Conservation (phyloP, 2,797 vertebrate genomes). For the Acrocephalus scirpaceus region DNA sequence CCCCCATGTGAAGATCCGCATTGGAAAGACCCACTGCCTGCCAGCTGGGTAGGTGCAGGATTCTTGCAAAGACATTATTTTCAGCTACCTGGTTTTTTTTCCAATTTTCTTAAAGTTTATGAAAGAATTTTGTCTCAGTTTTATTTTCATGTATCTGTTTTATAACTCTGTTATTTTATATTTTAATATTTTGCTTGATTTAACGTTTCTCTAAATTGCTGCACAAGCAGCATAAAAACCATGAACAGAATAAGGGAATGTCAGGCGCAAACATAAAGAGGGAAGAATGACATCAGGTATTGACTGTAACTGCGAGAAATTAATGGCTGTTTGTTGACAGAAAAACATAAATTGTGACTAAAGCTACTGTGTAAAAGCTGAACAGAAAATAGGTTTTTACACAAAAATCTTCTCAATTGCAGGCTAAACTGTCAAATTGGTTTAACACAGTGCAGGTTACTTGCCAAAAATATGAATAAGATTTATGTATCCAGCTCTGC, state of each 20-base stretch:
- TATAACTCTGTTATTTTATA: background rate
- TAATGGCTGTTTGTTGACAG: constrained; percentile 65
- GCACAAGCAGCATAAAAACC: background rate
- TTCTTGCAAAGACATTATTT: background rate
- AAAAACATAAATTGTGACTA: constrained; percentile 23
- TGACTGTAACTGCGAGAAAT: constrained; percentile 51
- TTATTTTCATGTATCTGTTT: background rate
- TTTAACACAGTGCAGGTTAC: background rate
- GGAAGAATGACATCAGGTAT: constrained; percentile 62
- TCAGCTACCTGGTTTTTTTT: background rate
- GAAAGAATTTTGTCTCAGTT: background rate
- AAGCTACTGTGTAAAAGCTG: background rate
- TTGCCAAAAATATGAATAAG: constrained; percentile 46
- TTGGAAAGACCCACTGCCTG: background rate
- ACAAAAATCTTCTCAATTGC: constrained; percentile 23
- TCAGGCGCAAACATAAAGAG: constrained; percentile 47
- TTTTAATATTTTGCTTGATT: constrained; percentile 39
- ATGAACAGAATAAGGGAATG: constrained; percentile 56
- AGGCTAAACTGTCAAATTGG: constrained; percentile 60
- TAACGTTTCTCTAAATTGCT: constrained; percentile 27
- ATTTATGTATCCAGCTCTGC: constrained; percentile 19
- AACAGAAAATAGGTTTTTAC: constrained; percentile 59
- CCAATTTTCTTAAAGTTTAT: background rate
- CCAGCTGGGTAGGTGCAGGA: background rate
- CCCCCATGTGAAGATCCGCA: fast-evolving